Conservation (phyloP, 2,113 vertebrate genomes). For the Epinephelus cyanopodus region DNA sequence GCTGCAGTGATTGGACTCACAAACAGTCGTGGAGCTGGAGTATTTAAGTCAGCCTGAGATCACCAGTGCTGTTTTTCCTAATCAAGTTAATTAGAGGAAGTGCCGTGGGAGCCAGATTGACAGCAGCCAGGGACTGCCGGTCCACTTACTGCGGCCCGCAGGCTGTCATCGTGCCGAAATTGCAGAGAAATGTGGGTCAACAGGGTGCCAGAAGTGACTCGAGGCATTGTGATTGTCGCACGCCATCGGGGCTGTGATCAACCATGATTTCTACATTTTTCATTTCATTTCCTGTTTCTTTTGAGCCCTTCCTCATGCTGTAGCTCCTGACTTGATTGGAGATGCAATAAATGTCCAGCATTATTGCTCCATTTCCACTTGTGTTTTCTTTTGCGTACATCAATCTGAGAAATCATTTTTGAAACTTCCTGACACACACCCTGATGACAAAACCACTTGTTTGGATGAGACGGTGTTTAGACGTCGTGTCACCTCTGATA, state of each 20-base stretch:
- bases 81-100: constrained; percentile 79
- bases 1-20: constrained; percentile 70
- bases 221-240: constrained; percentile 29
- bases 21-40: constrained; percentile 53
- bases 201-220: constrained; percentile 51
- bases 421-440: not conserved
- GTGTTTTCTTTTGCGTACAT: constrained; percentile 6
- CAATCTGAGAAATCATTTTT: constrained; percentile 15
- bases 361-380: not conserved
- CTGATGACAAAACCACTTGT: not conserved
- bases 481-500: constrained; percentile 28
- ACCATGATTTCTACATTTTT: constrained; percentile 27
- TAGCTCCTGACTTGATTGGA: constrained; percentile 26
- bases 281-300: constrained; percentile 17
- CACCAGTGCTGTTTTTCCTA: constrained; percentile 67
- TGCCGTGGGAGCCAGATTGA: constrained; percentile 63
- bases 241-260: constrained; percentile 16
- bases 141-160: constrained; percentile 57
- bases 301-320: not conserved
- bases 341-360: constrained; percentile 19
- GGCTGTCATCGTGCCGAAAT: constrained; percentile 60
- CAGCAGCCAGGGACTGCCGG: constrained; percentile 61
- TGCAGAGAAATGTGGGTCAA: constrained; percentile 66
- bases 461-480: constrained; percentile 19
- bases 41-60: constrained; percentile 53